Evolutionary conservation across 2,888 invertebrate species (phyloP).

Genomic region (Physocephala rufipes): DNA sequence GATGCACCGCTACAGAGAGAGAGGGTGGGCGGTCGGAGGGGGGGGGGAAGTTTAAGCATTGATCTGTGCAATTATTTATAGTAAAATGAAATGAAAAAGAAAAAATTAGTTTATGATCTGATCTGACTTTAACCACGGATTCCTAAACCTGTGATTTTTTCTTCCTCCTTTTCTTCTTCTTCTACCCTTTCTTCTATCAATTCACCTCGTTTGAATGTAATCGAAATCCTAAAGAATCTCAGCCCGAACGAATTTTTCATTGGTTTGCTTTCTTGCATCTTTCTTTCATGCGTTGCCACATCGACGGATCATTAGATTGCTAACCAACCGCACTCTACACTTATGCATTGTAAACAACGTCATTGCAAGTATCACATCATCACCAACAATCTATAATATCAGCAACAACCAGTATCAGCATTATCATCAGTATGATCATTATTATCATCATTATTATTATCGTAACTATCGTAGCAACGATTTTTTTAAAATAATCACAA

Average conservation of each 20-base stretch:
- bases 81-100: no score
- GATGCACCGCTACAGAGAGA: no score
- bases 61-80: slow-evolving; percentile 36
- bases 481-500: no score
- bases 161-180: no score
- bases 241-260: no score
- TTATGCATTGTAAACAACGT: background rate
- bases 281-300: no score
- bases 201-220: slow-evolving; percentile 15
- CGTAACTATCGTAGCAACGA: background rate
- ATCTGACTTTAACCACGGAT: slow-evolving; percentile 31
- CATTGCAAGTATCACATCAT: slow-evolving; percentile 9
- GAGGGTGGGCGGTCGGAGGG: slow-evolving; percentile 6
- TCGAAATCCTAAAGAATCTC: background rate
- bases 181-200: no score
- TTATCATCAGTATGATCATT: background rate
- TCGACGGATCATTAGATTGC: no score
- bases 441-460: background rate
- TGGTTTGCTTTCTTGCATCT: no score
- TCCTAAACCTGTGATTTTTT: background rate
- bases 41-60: no score
- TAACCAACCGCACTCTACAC: background rate
- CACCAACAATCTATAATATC: background rate
- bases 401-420: background rate
- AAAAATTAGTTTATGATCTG: slow-evolving; percentile 37